Evolutionary conservation across 2,113 vertebrate genomes (phyloP).

Genomic region (Colaptes auratus): DNA sequence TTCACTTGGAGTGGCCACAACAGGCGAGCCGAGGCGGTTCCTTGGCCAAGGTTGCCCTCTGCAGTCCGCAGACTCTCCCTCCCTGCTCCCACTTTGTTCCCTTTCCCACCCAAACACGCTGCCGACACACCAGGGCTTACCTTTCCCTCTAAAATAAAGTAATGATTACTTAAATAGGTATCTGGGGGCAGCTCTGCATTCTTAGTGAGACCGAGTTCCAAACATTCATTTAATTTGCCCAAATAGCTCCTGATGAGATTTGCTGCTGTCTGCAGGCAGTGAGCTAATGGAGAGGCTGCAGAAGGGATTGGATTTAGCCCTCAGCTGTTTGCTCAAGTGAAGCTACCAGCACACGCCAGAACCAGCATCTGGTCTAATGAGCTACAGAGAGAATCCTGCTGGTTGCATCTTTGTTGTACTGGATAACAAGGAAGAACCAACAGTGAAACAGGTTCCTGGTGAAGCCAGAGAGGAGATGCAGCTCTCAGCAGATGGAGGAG

Average conservation of each 20-base stretch:
- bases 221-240: constrained; percentile 6
- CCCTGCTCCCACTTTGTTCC: neutral
- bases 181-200: neutral
- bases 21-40: neutral
- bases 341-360: constrained; percentile 24
- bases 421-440: constrained; percentile 36
- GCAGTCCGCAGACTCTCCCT: neutral
- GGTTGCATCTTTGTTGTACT: neutral
- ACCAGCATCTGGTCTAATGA: constrained; percentile 55
- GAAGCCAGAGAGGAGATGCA: neutral
- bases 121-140: neutral
- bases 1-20: fast-evolving
- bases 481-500: neutral
- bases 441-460: neutral
- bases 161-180: neutral
- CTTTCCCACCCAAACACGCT: neutral
- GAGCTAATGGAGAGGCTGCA: constrained; percentile 44
- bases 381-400: constrained; percentile 16
- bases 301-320: constrained; percentile 47
- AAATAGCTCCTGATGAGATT: neutral
- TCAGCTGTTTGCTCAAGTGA: constrained; percentile 43
- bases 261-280: constrained; percentile 6
- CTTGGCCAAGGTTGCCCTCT: constrained; percentile 77
- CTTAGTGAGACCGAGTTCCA: neutral
- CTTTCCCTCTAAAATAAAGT: neutral